Evolutionary conservation across 2,888 invertebrate genomes (phyloP).

Genomic region (Harpalus rufipes): DNA sequence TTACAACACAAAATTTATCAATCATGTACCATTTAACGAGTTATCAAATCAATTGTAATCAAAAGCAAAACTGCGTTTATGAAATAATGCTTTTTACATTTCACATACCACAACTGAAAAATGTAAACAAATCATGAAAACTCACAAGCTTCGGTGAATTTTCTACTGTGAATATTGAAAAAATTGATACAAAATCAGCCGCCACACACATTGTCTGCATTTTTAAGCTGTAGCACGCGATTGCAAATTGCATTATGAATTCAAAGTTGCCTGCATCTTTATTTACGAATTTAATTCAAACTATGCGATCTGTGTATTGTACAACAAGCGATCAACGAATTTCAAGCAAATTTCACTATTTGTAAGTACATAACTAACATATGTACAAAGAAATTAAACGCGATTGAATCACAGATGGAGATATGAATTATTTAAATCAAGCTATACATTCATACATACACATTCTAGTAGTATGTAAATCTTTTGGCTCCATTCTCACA

Average conservation of each 20-base stretch:
- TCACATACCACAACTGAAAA: conserved; percentile 68
- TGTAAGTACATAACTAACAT: conserved; percentile 12
- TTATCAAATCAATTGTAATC: conserved; percentile 59
- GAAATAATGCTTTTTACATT: conserved; percentile 58
- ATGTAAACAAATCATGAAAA: conserved; percentile 62
- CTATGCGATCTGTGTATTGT: conserved; percentile 63
- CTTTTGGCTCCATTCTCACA: conserved; percentile 43
- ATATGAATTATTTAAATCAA: conserved; percentile 40
- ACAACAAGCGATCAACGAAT: conserved; percentile 16
- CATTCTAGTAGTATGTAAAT: conserved; percentile 28
- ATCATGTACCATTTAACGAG: conserved; percentile 71
- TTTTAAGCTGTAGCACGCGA: conserved; percentile 70
- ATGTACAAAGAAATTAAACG: conserved; percentile 52
- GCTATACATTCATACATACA: conserved; percentile 47
- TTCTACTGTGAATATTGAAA: conserved; percentile 20
- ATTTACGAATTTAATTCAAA: conserved; percentile 27
- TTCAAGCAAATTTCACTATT: conserved; percentile 38
- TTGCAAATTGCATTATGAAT: conserved; percentile 50
- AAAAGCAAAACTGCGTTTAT: conserved; percentile 60
- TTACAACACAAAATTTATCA: conserved; percentile 54
- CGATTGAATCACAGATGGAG: conserved; percentile 35
- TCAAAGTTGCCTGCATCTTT: conserved; percentile 16
- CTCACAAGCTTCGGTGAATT: conserved; percentile 36
- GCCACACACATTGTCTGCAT: conserved; percentile 84
- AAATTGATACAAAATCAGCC: conserved; percentile 76